A percentile compares a stretch with the other conserved stretches of the same genome.
phyloP scores from a whole-genome alignment of 2,888 invertebrate species.

The Rhimphoctona megacephalus region DNA sequence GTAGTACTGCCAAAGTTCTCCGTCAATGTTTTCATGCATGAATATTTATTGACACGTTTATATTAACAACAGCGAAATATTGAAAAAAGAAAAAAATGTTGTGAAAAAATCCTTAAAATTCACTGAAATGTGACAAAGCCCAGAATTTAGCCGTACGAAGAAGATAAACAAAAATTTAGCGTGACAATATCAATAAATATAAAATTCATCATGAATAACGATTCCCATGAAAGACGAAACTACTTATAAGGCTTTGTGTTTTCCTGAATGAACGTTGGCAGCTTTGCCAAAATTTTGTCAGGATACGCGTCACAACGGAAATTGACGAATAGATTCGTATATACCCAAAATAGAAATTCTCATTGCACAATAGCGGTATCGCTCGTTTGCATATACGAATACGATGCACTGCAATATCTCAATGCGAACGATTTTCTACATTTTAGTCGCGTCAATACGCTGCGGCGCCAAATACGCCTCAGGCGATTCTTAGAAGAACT shows the following conservation, averaged over 20 bases:
- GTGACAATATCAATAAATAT: neutral
- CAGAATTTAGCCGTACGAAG: neutral
- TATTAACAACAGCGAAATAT: too few relatives aligned
- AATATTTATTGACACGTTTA: neutral
- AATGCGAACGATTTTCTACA: conserved; percentile 16
- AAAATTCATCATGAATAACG: neutral
- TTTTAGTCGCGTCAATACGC: conserved; percentile 5
- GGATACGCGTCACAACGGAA: conserved; percentile 8
- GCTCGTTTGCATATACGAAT: neutral
- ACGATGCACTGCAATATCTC: conserved; percentile 14
- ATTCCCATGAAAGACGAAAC: neutral
- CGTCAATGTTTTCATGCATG: neutral
- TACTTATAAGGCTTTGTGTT: conserved; percentile 24
- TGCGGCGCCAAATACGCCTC: conserved; percentile 30
- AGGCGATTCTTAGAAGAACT: conserved; percentile 6
- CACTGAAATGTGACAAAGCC: neutral
- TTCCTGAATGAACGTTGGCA: conserved; percentile 50
- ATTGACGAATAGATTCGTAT: conserved; percentile 5
- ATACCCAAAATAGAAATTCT: conserved; percentile 37
- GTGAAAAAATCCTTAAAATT: neutral
- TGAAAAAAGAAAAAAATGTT: neutral
- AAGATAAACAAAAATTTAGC: neutral
- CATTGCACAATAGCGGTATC: conserved; percentile 25
- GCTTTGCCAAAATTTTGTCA: conserved; percentile 42
- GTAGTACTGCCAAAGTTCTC: too few relatives aligned